phyloP scores from a whole-genome alignment of 2,888 invertebrate species.

The Fragum sueziense region DNA sequence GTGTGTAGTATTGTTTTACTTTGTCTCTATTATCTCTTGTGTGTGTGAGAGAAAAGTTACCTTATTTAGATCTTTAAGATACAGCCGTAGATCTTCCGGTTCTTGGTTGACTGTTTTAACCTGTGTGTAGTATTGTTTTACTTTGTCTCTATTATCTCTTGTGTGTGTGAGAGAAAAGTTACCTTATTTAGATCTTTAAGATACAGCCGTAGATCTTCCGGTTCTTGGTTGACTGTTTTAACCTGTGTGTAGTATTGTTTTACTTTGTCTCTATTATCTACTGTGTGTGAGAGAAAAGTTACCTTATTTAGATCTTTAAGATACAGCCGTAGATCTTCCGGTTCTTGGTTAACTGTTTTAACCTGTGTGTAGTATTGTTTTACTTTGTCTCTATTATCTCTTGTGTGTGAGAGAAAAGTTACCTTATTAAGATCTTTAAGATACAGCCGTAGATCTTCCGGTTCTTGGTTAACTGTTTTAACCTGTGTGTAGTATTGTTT shows the following conservation, averaged over 20 bases:
- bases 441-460: too few species aligned
- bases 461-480: too few species aligned
- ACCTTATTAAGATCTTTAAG: too few species aligned
- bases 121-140: slow-evolving; percentile 45
- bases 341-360: slow-evolving; percentile 5
- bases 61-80: slow-evolving; percentile 37
- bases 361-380: slow-evolving; percentile 46
- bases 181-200: slow-evolving; percentile 48
- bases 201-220: slow-evolving; percentile 29
- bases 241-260: slow-evolving; percentile 46
- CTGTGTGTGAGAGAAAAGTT: too few species aligned
- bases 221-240: slow-evolving; percentile 9
- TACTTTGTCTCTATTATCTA: slow-evolving; percentile 38
- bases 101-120: slow-evolving; percentile 21
- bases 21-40: slow-evolving; percentile 39
- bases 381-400: slow-evolving; percentile 38
- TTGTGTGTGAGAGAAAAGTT: slow-evolving; percentile 35
- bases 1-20: slow-evolving; percentile 48
- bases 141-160: slow-evolving; percentile 36
- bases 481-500: too few species aligned
- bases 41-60: too few species aligned
- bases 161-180: slow-evolving; percentile 37
- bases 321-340: slow-evolving; percentile 29
- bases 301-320: slow-evolving; percentile 46
- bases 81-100: slow-evolving; percentile 25